Base-by-base conservation (phyloP, 2,888 invertebrate species). In the Rosalia funebris region DNA sequence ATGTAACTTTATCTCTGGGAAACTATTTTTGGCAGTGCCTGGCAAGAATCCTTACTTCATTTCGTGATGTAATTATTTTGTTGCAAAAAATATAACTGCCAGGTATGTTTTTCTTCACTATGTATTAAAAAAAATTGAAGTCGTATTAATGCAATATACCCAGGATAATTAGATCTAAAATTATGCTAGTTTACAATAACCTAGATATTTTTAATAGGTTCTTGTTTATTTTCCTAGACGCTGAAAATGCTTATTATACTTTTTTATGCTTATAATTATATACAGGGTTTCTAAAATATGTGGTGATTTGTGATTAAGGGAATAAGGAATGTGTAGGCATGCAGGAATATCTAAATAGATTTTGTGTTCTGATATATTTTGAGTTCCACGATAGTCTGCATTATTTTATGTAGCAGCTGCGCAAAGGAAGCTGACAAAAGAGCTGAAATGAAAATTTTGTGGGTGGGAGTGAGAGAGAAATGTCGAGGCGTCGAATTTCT, bases 401-500 rank as follows among this genome's bases (percentile, higher is more conserved):
- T 25, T 41, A 53, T 42, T 57, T 39, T 36, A 47, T 47, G 53
- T 20, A 56, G 69, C 70, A 67, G 64, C 66, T 69, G 74, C 73
- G 74, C 74, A 68, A 56, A 57, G 57, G 44, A 62, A 64, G 70
- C 65, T 72, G 74, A 63, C 60, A 72, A 70, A 65, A 70, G 71
- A 69, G 69, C 57, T 61, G 58, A 46, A 53, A 52, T 65, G 60
- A 56, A 44, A 46, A 46, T 16, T 47, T 44, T 32, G 70, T 66
- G 70, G 71, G 74, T 64, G 74, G 68, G 73, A 77, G 71, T 55
- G 76, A 77, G 78, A 78, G 61, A 64, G 69, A 68, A 54, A 69
- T 54, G 63, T 62, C 44, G 12, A 62, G 73, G 76, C 76, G 77
- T 77, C 77, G 74, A 73, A 87, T 88, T 88, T 88, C 87, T 84